Percentiles rank a stretch among this genome's conserved stretches.
Conservation (phyloP, 2,113 vertebrate genomes). For the Axis porcinus region DNA sequence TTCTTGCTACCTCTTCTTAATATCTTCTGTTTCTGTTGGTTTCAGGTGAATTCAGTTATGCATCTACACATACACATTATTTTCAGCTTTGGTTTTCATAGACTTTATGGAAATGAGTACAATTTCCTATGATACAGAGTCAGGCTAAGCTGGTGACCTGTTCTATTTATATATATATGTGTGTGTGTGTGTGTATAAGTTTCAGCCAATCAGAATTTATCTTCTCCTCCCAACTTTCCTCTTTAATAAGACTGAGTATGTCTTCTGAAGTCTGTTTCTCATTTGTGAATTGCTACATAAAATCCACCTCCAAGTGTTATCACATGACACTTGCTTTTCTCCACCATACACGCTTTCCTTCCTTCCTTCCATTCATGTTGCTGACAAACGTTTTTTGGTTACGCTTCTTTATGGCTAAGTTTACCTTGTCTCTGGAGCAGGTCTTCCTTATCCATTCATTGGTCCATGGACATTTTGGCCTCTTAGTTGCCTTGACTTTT, state of each 20-base stretch:
- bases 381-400: background rate
- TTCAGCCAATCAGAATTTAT: background rate
- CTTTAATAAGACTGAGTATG: background rate
- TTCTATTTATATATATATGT: background rate
- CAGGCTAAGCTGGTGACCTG: background rate
- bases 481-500: background rate
- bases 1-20: background rate
- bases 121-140: background rate
- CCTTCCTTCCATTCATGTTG: background rate
- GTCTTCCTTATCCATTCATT: background rate
- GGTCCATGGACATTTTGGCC: background rate
- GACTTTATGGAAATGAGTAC: background rate
- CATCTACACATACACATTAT: background rate
- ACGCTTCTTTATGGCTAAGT: background rate
- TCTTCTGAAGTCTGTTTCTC: background rate
- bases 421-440: background rate
- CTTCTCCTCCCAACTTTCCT: background rate
- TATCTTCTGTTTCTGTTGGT: background rate
- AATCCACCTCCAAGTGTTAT: background rate
- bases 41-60: background rate
- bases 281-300: background rate
- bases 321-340: background rate
- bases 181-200: background rate
- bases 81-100: background rate
- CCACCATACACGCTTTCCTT: rapidly evolving